Evolutionary conservation across 2,888 invertebrate genomes (phyloP).

Genomic region (Agonum fuliginosum): DNA sequence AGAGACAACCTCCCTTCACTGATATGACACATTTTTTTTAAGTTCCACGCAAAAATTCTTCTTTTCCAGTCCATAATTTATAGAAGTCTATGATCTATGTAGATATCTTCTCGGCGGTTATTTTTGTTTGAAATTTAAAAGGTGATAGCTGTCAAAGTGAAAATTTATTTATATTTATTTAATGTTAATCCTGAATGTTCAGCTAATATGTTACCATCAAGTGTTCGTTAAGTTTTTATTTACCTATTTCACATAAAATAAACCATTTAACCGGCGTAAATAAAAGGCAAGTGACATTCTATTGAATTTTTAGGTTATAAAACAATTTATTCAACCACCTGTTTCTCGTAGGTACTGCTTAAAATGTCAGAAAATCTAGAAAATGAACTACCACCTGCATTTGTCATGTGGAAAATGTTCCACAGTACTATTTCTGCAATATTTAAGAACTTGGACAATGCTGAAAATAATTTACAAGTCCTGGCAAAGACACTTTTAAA

Average conservation of each 20-base stretch:
- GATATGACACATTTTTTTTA: too few species aligned
- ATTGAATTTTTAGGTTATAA: conserved; percentile 17
- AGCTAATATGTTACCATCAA: neutral
- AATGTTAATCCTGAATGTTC: too few species aligned
- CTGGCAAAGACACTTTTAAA: conserved; percentile 78
- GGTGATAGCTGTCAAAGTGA: neutral
- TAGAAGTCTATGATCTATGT: too few species aligned
- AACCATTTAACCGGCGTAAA: neutral
- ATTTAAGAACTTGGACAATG: conserved; percentile 76
- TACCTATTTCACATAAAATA: neutral
- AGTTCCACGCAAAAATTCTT: too few species aligned
- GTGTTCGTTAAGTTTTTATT: neutral
- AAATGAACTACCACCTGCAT: conserved; percentile 65
- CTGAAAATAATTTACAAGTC: conserved; percentile 75
- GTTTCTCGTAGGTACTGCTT: neutral
- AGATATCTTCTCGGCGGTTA: too few species aligned
- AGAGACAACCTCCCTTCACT: too few species aligned
- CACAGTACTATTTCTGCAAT: conserved; percentile 78
- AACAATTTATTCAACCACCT: conserved; percentile 6
- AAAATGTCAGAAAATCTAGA: conserved; percentile 20
- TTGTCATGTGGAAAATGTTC: conserved; percentile 78
- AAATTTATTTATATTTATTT: too few species aligned
- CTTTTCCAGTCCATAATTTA: too few species aligned
- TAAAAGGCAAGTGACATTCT: neutral
- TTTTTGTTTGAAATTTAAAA: too few species aligned